Evolutionary conservation across 1,140 invertebrate species (phyloP).

Genomic region (Tetragnatha versicolor): DNA sequence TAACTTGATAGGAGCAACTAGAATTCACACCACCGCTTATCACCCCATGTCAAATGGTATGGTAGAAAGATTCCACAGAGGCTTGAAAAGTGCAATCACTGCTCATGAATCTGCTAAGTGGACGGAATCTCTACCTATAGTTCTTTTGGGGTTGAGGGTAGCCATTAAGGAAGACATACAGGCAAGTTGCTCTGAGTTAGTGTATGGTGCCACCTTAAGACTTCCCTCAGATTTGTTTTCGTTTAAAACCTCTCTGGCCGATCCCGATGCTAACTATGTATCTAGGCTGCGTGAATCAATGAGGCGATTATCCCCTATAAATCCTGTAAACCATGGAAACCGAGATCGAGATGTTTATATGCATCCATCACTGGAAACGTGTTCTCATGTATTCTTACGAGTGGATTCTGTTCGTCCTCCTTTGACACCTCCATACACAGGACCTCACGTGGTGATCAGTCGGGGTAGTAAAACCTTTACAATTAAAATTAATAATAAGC

Average conservation of each 20-base stretch:
- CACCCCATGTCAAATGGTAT: constrained; percentile 62
- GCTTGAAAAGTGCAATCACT: not conserved
- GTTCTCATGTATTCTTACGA: not conserved
- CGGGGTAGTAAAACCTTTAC: not conserved
- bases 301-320: not conserved
- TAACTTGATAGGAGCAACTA: not conserved
- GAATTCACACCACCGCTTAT: constrained; percentile 35
- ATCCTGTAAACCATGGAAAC: not conserved
- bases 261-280: not conserved
- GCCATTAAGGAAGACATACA: constrained; percentile 59
- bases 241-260: too few relatives aligned
- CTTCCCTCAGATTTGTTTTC: constrained; percentile 57
- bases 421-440: not conserved
- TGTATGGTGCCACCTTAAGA: constrained; percentile 55
- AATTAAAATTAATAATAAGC: not conserved
- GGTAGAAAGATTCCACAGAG: constrained; percentile 63
- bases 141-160: constrained; percentile 61
- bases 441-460: not conserved
- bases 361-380: not conserved
- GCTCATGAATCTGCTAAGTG: constrained; percentile 58
- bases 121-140: constrained; percentile 61
- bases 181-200: constrained; percentile 52
- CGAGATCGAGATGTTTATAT: not conserved
- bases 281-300: not conserved
- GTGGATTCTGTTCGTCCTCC: not conserved